phyloP scores from a whole-genome alignment of 2,113 vertebrate species.

The Acinonyx jubatus region DNA sequence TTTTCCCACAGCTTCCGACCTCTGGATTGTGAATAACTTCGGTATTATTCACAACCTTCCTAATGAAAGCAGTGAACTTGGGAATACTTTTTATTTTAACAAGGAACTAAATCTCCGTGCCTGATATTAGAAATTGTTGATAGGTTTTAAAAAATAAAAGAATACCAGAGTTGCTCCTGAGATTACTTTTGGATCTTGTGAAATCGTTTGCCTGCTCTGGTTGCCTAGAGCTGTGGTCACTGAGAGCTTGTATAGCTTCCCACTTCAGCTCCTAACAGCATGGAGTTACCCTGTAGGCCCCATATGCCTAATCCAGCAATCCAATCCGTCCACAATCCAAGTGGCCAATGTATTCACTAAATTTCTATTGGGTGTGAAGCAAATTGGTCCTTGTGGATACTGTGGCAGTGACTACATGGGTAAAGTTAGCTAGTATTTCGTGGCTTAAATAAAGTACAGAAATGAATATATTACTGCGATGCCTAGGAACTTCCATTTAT shows the following conservation, averaged over 20 bases:
- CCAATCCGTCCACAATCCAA: neutral
- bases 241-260: neutral
- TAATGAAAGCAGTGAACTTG: slow-evolving; percentile 59
- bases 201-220: neutral
- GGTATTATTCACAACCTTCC: slow-evolving; percentile 49
- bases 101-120: neutral
- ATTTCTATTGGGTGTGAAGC: neutral
- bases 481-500: neutral
- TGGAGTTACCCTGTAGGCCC: rapidly evolving
- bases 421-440: neutral
- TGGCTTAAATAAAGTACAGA: neutral
- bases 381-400: neutral
- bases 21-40: neutral
- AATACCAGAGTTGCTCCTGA: neutral
- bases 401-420: neutral
- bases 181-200: neutral
- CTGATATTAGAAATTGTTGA: neutral
- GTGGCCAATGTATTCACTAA: neutral
- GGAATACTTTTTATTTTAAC: slow-evolving; percentile 31
- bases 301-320: neutral
- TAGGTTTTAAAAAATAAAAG: neutral
- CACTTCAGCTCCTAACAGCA: no score
- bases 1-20: slow-evolving; percentile 52
- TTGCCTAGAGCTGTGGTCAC: neutral
- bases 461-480: neutral